Evolutionary conservation across 2,888 invertebrate genomes (phyloP).

Genomic region (Brachylomia viminalis): DNA sequence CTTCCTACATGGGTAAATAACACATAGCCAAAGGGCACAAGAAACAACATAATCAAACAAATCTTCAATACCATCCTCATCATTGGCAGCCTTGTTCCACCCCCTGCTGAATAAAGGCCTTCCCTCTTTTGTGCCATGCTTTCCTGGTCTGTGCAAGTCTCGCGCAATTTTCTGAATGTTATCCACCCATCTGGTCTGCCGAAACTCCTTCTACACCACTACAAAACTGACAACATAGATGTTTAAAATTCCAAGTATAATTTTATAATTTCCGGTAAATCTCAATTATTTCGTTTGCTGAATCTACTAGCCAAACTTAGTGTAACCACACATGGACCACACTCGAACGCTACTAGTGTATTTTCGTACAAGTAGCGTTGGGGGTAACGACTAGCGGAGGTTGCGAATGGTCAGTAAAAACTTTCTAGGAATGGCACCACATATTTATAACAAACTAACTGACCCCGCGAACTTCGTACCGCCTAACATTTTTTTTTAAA

Average conservation of each 20-base stretch:
- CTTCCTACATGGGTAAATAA: too few relatives aligned
- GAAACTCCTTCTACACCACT: too few relatives aligned
- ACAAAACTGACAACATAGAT: not conserved
- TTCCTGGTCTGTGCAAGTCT: not conserved
- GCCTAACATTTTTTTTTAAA: too few relatives aligned
- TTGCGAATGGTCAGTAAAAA: not conserved
- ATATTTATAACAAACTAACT: too few relatives aligned
- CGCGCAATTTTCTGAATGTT: not conserved
- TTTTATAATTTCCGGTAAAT: not conserved
- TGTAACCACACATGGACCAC: constrained; percentile 1
- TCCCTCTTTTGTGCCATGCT: not conserved
- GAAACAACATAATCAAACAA: too few relatives aligned
- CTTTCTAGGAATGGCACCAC: too few relatives aligned
- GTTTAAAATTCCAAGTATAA: not conserved
- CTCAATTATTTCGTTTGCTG: too few relatives aligned
- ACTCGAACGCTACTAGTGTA: not conserved
- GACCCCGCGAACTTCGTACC: too few relatives aligned
- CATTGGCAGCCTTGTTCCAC: not conserved
- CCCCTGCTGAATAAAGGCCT: not conserved
- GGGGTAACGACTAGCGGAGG: not conserved
- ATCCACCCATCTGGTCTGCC: not conserved
- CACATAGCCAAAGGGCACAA: not conserved
- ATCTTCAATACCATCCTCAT: not conserved
- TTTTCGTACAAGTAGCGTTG: not conserved
- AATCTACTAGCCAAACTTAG: not conserved